Evolutionary conservation across 2,888 invertebrate genomes (phyloP).

Genomic region (Argyresthia goedartella): DNA sequence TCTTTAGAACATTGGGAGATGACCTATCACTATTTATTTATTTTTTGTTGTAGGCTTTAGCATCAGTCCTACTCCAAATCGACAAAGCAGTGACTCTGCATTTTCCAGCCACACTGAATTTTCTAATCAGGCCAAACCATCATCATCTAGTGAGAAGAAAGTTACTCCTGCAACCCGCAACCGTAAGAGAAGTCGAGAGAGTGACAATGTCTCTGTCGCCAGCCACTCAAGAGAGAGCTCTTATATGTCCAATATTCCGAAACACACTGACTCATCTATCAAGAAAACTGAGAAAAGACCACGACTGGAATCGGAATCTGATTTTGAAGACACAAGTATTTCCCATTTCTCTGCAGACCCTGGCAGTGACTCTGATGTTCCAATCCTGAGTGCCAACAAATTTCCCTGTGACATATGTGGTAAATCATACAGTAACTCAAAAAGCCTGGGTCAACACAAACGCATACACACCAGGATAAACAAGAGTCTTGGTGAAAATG

Average conservation of each 20-base stretch:
- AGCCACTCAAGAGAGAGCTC: conserved; percentile 33
- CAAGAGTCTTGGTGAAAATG: conserved; percentile 13
- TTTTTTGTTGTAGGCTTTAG: conserved; percentile 37
- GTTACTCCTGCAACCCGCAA: conserved; percentile 26
- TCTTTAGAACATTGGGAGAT: no score
- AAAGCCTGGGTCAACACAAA: conserved; percentile 13
- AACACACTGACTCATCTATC: conserved; percentile 19
- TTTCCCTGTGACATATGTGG: conserved; percentile 39
- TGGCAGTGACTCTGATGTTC: conserved; percentile 55
- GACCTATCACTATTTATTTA: not conserved
- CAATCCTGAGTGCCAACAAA: conserved; percentile 22
- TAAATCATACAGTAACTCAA: conserved; percentile 34
- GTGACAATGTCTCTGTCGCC: conserved; percentile 33
- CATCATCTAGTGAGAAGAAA: conserved; percentile 33
- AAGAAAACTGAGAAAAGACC: conserved; percentile 28
- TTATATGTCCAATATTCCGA: conserved; percentile 32
- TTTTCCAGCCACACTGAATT: conserved; percentile 55
- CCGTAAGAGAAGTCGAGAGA: conserved; percentile 50
- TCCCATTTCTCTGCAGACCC: conserved; percentile 39
- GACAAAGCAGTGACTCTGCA: conserved; percentile 62
- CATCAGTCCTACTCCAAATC: conserved; percentile 28
- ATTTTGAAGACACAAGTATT: conserved; percentile 43
- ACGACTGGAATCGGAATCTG: conserved; percentile 38
- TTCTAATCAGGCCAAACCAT: conserved; percentile 30
- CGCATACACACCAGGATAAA: not conserved